phyloP scores from a whole-genome alignment of 37 sponge, comb jelly and placozoan species.

The Eunapius fragilis region DNA sequence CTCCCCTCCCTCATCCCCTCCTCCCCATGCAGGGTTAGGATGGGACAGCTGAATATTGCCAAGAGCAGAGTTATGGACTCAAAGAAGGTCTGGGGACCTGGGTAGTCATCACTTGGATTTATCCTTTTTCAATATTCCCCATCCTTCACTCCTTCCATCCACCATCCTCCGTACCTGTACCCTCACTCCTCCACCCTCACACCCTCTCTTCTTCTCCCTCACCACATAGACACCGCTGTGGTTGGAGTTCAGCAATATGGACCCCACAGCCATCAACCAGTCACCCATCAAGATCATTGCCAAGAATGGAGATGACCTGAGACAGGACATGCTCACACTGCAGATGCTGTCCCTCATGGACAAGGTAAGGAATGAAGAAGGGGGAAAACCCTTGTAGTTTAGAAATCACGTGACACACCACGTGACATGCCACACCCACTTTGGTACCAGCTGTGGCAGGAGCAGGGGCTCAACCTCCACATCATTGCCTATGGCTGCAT shows the following conservation, averaged over 20 bases:
- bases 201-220: not conserved
- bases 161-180: too few relatives aligned
- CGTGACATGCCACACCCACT: not conserved
- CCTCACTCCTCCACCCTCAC: too few relatives aligned
- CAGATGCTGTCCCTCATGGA: conserved; percentile 94
- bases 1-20: not conserved
- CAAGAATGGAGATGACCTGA: conserved; percentile 90
- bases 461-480: conserved; percentile 81
- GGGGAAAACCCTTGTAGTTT: not conserved
- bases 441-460: conserved; percentile 75
- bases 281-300: conserved; percentile 80
- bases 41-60: conserved; percentile 52
- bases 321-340: conserved; percentile 96
- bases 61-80: conserved; percentile 87
- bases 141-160: too few relatives aligned
- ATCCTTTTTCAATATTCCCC: not conserved
- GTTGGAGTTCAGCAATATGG: conserved; percentile 87
- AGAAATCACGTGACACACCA: not conserved
- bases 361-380: conserved; percentile 41
- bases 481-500: conserved; percentile 96
- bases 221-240: conserved; percentile 77
- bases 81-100: conserved; percentile 71
- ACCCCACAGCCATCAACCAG: conserved; percentile 43
- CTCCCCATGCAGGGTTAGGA: conserved; percentile 27
- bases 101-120: not conserved